Evolutionary conservation across 1,140 invertebrate species (phyloP).

Genomic region (Leptinotarsa defecta): DNA sequence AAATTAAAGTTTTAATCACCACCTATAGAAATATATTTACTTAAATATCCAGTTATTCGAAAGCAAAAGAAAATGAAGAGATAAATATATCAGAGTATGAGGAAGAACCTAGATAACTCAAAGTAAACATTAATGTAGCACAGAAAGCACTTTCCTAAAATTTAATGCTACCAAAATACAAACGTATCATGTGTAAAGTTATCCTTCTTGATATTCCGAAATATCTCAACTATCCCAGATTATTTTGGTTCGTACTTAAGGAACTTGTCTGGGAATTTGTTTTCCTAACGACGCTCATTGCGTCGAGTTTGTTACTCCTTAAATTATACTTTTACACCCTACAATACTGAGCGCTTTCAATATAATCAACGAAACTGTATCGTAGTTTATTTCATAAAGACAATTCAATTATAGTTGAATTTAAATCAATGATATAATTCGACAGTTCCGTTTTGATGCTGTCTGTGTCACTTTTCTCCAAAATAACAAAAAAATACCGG

Average conservation of each 20-base stretch:
- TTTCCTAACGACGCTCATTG: background rate
- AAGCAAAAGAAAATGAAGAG: background rate
- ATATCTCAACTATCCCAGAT: conserved; percentile 5
- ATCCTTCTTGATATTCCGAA: background rate
- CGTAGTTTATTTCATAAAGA: too few relatives aligned
- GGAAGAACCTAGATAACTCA: conserved; percentile 6
- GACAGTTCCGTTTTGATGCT: too few relatives aligned
- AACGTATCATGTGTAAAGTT: conserved; percentile 7
- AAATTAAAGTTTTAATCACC: too few relatives aligned
- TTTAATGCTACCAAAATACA: conserved; percentile 8
- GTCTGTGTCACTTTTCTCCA: too few relatives aligned
- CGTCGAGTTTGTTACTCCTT: background rate
- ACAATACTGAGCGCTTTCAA: too few relatives aligned
- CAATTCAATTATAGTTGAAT: too few relatives aligned
- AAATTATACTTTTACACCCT: background rate
- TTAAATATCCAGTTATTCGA: background rate
- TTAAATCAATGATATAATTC: too few relatives aligned
- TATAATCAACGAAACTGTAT: too few relatives aligned
- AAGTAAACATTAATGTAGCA: conserved; percentile 8
- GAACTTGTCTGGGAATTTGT: conserved; percentile 2
- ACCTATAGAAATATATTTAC: background rate
- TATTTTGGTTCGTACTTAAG: conserved; percentile 2
- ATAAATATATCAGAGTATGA: conserved; percentile 3
- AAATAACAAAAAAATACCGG: too few relatives aligned
- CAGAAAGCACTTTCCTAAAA: conserved; percentile 5